Conservation (phyloP, 2,113 vertebrate species). For the Calidris pugnax region DNA sequence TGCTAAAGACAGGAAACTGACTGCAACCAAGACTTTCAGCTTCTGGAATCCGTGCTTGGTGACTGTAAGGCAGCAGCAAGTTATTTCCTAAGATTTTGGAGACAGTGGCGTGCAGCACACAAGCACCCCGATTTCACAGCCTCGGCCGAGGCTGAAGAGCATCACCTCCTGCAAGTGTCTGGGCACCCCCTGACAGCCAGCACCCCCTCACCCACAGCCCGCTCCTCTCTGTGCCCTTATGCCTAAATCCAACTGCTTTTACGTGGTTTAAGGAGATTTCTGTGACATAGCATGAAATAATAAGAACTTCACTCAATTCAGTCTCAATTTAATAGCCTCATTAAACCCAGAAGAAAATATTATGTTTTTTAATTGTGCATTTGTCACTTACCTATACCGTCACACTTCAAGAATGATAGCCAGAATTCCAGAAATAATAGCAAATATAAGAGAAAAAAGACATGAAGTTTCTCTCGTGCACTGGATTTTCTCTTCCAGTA, state of each 20-base stretch:
- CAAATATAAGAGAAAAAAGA: background rate
- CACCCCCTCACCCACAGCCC: background rate
- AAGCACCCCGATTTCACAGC: too few species aligned
- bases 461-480: rapidly evolving
- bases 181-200: background rate
- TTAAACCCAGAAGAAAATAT: background rate
- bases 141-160: too few species aligned
- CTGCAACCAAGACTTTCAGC: background rate
- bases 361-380: background rate
- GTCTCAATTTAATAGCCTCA: background rate
- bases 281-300: background rate
- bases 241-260: rapidly evolving
- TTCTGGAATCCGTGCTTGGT: background rate
- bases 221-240: background rate
- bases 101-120: rapidly evolving
- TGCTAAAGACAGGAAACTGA: background rate
- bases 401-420: background rate
- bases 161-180: rapidly evolving
- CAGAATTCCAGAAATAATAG: background rate
- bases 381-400: background rate
- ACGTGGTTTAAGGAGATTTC: background rate
- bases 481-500: background rate
- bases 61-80: background rate
- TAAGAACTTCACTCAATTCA: background rate
- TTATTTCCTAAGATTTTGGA: background rate